Evolutionary conservation across 2,797 vertebrate species (phyloP).

Genomic region (Prunella strophiata): DNA sequence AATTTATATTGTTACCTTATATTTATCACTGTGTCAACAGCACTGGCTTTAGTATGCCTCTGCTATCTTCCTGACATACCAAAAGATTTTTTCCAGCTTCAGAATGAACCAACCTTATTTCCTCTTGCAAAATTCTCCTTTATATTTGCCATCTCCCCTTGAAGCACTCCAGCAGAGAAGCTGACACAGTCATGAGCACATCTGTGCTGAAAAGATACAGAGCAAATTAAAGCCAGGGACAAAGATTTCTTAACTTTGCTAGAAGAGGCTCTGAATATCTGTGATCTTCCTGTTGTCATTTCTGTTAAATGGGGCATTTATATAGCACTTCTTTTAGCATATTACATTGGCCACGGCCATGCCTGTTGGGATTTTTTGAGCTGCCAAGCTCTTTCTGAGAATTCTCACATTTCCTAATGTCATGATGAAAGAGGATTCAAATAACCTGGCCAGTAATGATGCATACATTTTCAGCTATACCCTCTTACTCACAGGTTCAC

Average conservation of each 20-base stretch:
- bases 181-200: background rate
- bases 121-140: background rate
- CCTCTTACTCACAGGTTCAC: background rate
- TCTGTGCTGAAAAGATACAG: background rate
- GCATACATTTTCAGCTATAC: background rate
- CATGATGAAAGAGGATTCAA: background rate
- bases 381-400: background rate
- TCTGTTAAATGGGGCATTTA: background rate
- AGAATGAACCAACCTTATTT: background rate
- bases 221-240: background rate
- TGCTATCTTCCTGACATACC: background rate
- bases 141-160: background rate
- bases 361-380: background rate
- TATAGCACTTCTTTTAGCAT: background rate
- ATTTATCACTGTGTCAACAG: background rate
- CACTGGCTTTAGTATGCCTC: background rate
- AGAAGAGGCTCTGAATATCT: background rate
- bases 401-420: background rate
- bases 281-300: background rate
- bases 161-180: background rate
- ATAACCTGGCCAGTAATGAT: background rate
- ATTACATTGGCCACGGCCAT: background rate
- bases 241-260: background rate
- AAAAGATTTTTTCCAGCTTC: background rate
- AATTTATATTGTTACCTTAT: background rate